These are phyloP conservation scores for Sminthopsis crassicaudata DNA, from an alignment of 2,113 vertebrate genomes.

Conservation along the genomic window DNA sequence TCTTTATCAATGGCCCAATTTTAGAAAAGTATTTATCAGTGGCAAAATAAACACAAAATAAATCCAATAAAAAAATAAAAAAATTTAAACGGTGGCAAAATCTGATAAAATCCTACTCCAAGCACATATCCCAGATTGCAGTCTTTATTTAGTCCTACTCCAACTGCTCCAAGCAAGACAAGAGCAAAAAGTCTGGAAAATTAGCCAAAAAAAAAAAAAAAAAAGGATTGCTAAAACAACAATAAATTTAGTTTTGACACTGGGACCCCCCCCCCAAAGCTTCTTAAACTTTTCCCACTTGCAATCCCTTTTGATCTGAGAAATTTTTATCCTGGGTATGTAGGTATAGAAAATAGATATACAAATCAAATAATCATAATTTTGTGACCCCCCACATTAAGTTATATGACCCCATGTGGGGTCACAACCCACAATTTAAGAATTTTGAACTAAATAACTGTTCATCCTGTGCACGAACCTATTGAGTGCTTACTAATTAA, in stretches of 20 bases:
- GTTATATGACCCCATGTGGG: too few relatives aligned
- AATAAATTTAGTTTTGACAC: background rate
- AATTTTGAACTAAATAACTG: background rate
- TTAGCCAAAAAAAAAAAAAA: background rate
- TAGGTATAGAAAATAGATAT: too few relatives aligned
- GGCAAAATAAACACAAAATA: background rate
- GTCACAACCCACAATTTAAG: too few relatives aligned
- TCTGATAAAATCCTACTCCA: background rate
- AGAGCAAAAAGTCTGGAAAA: background rate
- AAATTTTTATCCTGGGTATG: too few relatives aligned
- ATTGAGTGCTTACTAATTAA: background rate
- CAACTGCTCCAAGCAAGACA: background rate
- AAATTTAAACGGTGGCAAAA: background rate
- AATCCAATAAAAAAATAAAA: too few relatives aligned
- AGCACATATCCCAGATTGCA: background rate
- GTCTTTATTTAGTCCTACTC: background rate
- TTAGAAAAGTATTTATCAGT: background rate
- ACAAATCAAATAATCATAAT: too few relatives aligned
- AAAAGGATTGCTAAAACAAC: background rate
- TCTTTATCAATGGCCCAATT: background rate
- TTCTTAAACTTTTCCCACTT: too few relatives aligned
- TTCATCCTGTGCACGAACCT: background rate
- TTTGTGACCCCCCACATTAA: too few relatives aligned
- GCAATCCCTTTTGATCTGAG: too few relatives aligned
- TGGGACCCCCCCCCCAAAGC: background rate